Evolutionary conservation across 2,113 vertebrate genomes (phyloP), one percentile per base, ranked within the genome.

Genomic region (Malurus melanocephalus): DNA sequence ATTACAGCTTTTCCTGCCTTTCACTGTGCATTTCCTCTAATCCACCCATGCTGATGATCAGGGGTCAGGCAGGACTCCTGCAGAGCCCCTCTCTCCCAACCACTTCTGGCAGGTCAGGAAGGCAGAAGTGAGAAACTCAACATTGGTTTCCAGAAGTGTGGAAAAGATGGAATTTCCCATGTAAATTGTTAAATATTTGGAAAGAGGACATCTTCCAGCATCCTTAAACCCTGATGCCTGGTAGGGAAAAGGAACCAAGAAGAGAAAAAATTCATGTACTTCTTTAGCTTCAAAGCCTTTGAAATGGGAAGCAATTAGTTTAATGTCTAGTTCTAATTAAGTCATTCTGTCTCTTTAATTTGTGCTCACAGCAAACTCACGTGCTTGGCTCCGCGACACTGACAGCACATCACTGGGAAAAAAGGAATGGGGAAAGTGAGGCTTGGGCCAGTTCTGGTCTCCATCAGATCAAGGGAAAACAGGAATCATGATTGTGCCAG

Each of bases 261-360:
- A 45, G 57, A 60, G 35, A 68, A 88, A 52, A 86, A 33, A 3
- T 5, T 23, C 9, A 53, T 21, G n/a, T 64, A 9, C 32, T 55
- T 23, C 5, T 5, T 84, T 86, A 78, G 21, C 80, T 84, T 91
- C 73, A 90, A 84, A 89, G 89, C 40, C 17, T 59, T 80, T n/a
- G 42, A 51, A 87, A 84, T 21, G 42, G 83, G 85, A 95, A 91
- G 62, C 83, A 93, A 93, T 93, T 94, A 91, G 83, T 65, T 83
- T 53, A 81, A 75, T 48, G 83, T 51, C 86, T 59, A 61, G 66
- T 62, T 78, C 90, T 91, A 93, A 90, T 90, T 91, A 89, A 84
- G 77, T 66, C 19, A 45, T 82, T 82, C 59, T 83, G 38, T 19
- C 46, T 65, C 46, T 59, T 87, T 87, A 77, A 66, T 80, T 89